A percentile compares a stretch with the other conserved stretches of the same genome.
Conservation (phyloP, 2,888 invertebrate species). For the Dorcus parallelipipedus region DNA sequence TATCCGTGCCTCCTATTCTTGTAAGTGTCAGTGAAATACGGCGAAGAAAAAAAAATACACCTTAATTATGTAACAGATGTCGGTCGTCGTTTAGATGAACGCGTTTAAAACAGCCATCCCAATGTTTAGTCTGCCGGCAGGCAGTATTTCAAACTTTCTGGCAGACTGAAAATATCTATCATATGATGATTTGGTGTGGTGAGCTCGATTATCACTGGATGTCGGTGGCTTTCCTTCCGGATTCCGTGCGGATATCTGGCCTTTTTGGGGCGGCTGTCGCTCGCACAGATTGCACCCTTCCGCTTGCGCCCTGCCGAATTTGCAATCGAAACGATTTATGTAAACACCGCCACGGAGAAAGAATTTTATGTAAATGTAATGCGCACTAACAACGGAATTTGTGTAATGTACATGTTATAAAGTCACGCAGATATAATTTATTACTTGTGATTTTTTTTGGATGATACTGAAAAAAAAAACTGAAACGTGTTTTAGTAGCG, state of each 20-base stretch:
- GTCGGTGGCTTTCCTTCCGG: slow-evolving; percentile 24
- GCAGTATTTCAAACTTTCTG: slow-evolving; percentile 24
- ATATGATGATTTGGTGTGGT: slow-evolving; percentile 14
- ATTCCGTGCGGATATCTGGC: slow-evolving; percentile 21
- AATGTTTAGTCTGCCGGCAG: slow-evolving; percentile 21
- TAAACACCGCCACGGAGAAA: neutral
- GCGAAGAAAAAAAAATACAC: slow-evolving; percentile 10
- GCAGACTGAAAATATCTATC: slow-evolving; percentile 22
- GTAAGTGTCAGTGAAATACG: no score
- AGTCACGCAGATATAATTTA: no score
- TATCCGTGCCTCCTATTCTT: no score
- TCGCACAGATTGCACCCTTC: no score
- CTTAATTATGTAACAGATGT: slow-evolving; percentile 29
- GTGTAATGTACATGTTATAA: neutral
- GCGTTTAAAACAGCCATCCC: slow-evolving; percentile 6
- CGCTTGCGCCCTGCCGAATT: neutral
- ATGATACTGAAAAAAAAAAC: no score
- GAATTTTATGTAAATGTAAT: slow-evolving; percentile 1
- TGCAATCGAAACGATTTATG: slow-evolving; percentile 1
- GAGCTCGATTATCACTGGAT: slow-evolving; percentile 24
- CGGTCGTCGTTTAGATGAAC: slow-evolving; percentile 20
- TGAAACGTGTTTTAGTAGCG: no score
- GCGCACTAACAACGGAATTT: slow-evolving; percentile 1
- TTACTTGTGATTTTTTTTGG: no score
- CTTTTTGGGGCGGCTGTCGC: slow-evolving; percentile 10